Base-by-base conservation (phyloP, 2,113 vertebrate genomes). In the Festucalex cinctus region DNA sequence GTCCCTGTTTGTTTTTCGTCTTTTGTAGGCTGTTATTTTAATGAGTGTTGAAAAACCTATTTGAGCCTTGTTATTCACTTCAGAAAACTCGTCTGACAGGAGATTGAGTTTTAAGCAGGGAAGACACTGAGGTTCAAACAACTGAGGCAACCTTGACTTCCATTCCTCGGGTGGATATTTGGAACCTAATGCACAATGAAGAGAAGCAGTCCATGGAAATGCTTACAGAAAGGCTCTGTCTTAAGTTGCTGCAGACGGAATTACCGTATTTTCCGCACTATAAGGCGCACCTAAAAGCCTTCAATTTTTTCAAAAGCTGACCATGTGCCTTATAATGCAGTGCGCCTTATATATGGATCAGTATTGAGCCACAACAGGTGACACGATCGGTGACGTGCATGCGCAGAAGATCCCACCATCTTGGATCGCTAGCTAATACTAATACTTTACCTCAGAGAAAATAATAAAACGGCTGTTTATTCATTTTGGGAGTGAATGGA, bases 1-100 rank as follows among this genome's bases (percentile, higher is more conserved):
- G 71, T 69, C 62, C 46, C 9, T 16, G 35, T 61, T 68, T 71
- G 71, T 54, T 54, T 54, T 54, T 26, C 9, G 12, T 24, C 51
- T 54, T n/a, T 54, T 54, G 51, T 26, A 54, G 51, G 22, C 22
- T 54, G 22, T 13, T 54, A 61, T 72, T 70, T 62, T 24, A 32
- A 81, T 64, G 46, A 46, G 49, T 44, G 26, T 59, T 59, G 43
- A 46, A 41, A 3, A 9, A 9, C 9, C 39, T 13, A 41, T 41
- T 41, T 41, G 43, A 17, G 43, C 43, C 43, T 46, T 46, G 43
- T 46, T 16, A 46, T 19, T 46, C 43, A 46, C 43, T 46, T 46
- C 17, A 17, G 17, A 17, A 46, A 17, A 46, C 43, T 17, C 14
- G 43, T 44, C 43, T 44, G 26, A 36, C 56, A 59, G 32, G 26